These are phyloP conservation scores for Drosophila rufa DNA, from an alignment of 1,140 invertebrate species.

Conservation along the genomic window DNA sequence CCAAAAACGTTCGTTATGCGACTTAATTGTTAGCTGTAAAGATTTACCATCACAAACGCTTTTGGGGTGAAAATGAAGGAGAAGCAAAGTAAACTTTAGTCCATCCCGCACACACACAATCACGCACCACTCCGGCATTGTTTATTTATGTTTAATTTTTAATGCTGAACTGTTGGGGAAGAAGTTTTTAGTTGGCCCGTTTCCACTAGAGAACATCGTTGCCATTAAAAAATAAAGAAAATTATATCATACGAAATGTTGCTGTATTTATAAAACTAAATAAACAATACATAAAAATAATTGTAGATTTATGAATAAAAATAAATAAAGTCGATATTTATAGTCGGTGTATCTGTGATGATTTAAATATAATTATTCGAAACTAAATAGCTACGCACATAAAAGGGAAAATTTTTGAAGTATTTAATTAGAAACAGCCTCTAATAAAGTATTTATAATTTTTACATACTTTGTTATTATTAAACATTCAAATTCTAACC, in stretches of 20 bases:
- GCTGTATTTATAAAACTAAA: no score
- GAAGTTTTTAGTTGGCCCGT: slow-evolving; percentile 6
- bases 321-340: no score
- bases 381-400: no score
- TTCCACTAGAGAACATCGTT: neutral
- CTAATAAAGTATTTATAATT: neutral
- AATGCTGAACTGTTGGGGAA: slow-evolving; percentile 10
- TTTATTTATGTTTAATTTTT: slow-evolving; percentile 54
- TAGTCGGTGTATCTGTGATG: no score
- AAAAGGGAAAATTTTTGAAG: no score
- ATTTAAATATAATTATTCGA: no score
- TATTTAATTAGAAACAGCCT: no score
- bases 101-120: slow-evolving; percentile 1
- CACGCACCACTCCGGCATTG: slow-evolving; percentile 1
- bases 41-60: slow-evolving; percentile 64
- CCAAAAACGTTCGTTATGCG: slow-evolving; percentile 77
- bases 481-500: neutral
- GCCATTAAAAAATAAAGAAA: neutral
- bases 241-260: neutral
- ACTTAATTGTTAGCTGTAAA: slow-evolving; percentile 82
- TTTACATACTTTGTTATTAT: neutral
- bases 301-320: no score
- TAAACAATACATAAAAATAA: no score
- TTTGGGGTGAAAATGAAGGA: slow-evolving; percentile 5
- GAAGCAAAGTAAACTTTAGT: neutral